These are phyloP conservation scores for Scleropages formosus DNA, from an alignment of 2,797 vertebrate genomes.

Conservation along the genomic window DNA sequence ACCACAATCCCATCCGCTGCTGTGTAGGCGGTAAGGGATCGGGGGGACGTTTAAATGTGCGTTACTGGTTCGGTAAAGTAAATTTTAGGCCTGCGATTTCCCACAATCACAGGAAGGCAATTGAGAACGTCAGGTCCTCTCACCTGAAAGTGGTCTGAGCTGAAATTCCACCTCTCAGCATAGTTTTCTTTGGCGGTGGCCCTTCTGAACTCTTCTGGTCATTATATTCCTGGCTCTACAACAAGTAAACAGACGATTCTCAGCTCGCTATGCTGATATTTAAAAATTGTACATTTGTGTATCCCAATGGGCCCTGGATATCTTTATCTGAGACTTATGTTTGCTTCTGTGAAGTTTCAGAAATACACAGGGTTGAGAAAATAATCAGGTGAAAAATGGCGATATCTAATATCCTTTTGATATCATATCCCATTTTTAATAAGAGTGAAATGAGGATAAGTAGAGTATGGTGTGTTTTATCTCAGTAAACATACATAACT, in stretches of 20 bases:
- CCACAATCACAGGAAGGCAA: conserved; percentile 71
- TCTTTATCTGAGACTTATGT: no score
- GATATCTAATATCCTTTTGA: no score
- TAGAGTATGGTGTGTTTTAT: no score
- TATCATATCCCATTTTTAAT: no score
- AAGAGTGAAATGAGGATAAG: no score
- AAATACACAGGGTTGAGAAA: no score
- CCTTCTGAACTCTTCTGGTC: conserved; percentile 33
- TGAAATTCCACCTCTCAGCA: conserved; percentile 53
- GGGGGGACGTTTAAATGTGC: conserved; percentile 30
- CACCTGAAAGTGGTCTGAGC: conserved; percentile 44
- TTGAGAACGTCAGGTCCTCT: conserved; percentile 42
- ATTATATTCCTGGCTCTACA: conserved; percentile 38
- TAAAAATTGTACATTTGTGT: conserved; percentile 25
- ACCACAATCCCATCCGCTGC: background rate
- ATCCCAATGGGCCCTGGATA: conserved; percentile 33
- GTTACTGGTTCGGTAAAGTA: conserved; percentile 36
- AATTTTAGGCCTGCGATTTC: conserved; percentile 46
- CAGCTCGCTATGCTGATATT: conserved; percentile 21
- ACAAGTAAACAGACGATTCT: conserved; percentile 30
- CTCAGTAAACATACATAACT: no score
- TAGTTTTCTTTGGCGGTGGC: conserved; percentile 34
- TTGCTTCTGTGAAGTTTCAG: no score
- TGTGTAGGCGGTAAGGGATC: background rate
- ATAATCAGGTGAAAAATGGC: no score